Percentiles rank a stretch among this genome's conserved stretches.
phyloP scores from a whole-genome alignment of 2,113 vertebrate genomes.

The Alouatta palliata region DNA sequence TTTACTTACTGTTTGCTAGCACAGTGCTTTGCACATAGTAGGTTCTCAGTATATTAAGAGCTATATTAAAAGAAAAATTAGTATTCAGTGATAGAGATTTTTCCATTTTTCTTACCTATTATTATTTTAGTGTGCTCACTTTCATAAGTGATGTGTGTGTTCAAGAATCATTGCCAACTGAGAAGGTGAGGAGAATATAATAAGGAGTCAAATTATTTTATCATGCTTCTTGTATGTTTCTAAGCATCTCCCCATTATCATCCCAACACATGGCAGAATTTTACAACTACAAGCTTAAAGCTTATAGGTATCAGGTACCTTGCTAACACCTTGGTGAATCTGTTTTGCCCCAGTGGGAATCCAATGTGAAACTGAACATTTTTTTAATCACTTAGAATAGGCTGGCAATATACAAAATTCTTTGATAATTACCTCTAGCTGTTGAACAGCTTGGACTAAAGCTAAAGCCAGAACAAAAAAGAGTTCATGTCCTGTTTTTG shows the following conservation, averaged over 20 bases:
- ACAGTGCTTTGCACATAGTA: neutral
- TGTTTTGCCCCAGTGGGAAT: neutral
- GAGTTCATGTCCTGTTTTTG: neutral
- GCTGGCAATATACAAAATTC: neutral
- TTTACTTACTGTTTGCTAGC: neutral
- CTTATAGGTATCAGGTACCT: neutral
- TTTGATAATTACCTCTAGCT: neutral
- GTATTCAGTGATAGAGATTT: neutral
- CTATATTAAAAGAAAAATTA: neutral
- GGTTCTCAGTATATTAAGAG: neutral
- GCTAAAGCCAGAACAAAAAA: neutral
- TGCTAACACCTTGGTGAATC: neutral
- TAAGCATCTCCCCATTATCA: neutral
- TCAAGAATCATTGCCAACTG: neutral
- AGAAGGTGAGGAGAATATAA: neutral
- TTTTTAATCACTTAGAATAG: neutral
- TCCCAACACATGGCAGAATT: neutral
- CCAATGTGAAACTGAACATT: neutral
- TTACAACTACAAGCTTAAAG: neutral
- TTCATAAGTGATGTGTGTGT: neutral
- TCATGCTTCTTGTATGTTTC: neutral
- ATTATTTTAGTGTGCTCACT: neutral
- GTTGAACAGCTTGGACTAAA: neutral
- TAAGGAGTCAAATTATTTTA: neutral
- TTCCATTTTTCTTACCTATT: neutral